phyloP scores from a whole-genome alignment of 1,140 invertebrate genomes.

The Gonatopus flavifemur region DNA sequence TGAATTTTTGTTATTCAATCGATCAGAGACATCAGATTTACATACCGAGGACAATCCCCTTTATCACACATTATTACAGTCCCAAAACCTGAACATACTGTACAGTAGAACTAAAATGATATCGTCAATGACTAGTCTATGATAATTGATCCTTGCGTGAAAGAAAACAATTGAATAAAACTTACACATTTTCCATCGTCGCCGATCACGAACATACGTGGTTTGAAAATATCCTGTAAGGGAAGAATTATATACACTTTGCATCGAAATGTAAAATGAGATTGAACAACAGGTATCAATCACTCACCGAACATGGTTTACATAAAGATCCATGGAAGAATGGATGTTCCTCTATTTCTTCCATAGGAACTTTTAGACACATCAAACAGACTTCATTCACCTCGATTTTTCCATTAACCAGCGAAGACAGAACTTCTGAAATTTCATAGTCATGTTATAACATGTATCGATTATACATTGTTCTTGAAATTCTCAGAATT shows the following conservation, averaged over 20 bases:
- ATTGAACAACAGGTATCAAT: neutral
- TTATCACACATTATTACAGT: conserved; percentile 42
- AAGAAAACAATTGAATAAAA: conserved; percentile 11
- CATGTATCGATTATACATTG: too few relatives aligned
- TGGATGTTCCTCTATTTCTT: conserved; percentile 34
- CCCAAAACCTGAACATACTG: conserved; percentile 38
- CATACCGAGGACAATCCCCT: conserved; percentile 40
- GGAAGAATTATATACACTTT: too few relatives aligned
- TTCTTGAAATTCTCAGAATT: too few relatives aligned
- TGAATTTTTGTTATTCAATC: neutral
- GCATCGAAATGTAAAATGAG: neutral
- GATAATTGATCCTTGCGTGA: neutral
- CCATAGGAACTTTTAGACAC: conserved; percentile 27
- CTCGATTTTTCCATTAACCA: conserved; percentile 2
- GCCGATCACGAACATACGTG: conserved; percentile 45
- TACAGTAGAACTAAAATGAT: conserved; percentile 42
- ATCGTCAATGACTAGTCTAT: conserved; percentile 1
- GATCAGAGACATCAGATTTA: conserved; percentile 4
- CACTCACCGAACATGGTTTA: conserved; percentile 39
- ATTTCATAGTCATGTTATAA: too few relatives aligned
- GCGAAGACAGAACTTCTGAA: conserved; percentile 24
- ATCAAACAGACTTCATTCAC: conserved; percentile 38
- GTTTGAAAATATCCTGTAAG: conserved; percentile 40
- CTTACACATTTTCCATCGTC: conserved; percentile 49
- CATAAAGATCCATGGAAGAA: conserved; percentile 43